Base-by-base conservation (phyloP, 1,140 invertebrate species). In the Drosophila erecta region DNA sequence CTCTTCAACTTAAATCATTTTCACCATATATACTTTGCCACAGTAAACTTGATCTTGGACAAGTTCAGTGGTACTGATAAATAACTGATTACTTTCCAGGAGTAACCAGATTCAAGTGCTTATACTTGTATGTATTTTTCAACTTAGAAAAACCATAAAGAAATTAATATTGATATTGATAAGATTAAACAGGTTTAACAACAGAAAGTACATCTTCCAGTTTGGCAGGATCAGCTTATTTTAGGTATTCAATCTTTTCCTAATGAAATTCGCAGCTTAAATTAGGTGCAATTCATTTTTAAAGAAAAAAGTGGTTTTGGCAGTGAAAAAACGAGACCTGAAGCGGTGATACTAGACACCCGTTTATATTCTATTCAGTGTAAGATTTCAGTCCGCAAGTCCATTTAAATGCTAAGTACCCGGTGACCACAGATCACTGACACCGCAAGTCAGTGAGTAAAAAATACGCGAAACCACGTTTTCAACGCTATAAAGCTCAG, bases 351-450 rank as follows among this genome's bases (percentile, higher is more conserved):
- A 35, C 20, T 50, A 67, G 59, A 24, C 12, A n/a, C 14, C 5
- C 10, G 7, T 27, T 30, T 15, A 51, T 65, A n/a, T 51, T 35
- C 17, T 53, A 60, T 40, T 37, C 22, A 37, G 14, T 53, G 20
- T 11, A 15, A 43, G 44, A 40, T 43, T 8, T 43, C 38, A 10
- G 20, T 43, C 24, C 15, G 22, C 1, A 46, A n/a, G 12, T 30
- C 27, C 27, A 41, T 35, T 60, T 44, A 53, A 53, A 43, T 53
- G 30, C 51, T 67, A 65, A 67, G 37, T 65, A 37, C 46, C 15
- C 46, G 12, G 44, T 15, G 46, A 65, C 37, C 60, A 33, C 64
- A 67, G 64, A 67, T 67, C 64, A 67, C 60, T 66, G 64, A 67
- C 64, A 67, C 64, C 30, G 44, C 64, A 3, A 12, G 44, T 30